Base-by-base conservation (phyloP, 2,113 vertebrate species). In the Cercocebus atys region DNA sequence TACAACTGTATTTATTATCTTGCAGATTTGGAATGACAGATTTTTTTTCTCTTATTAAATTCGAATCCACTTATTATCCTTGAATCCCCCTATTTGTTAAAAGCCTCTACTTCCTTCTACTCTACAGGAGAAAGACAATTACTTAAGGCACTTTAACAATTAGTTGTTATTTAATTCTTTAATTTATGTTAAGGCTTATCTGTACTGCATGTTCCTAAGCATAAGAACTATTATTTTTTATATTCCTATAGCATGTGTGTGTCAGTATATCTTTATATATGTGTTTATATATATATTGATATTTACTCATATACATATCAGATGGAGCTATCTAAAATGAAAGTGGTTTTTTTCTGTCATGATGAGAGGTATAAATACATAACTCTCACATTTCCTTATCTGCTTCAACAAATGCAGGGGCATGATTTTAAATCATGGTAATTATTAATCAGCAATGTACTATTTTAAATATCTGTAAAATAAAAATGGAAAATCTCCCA, bases 381-480 rank as follows among this genome's bases (percentile, higher is more conserved):
- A 23, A 7, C 1, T 68, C 35, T 20, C 32, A 80, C 6, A 72
- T 95, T 94, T 93, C 59, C n/a, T 87, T 79, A 97, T 64, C 38
- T 87, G 55, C 32, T 73, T 87, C 52, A 91, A 68, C 4, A 92
- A 43, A 80, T 45, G 40, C 18, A 40, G 40, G 25, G 30, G 9
- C 17, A 78, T 25, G 47, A 89, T 93, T 55, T 73, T 75, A 75
- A 82, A 96, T 3, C 17, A 90, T 13, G 14, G 6, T 55, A 85
- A 80, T 4, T 80, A 85, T 52, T 93, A 85, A 84, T 78, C 30
- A 95, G 35, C 30, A 81, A 93, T 90, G 2, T 30, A 64, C 52
- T 86, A 73, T 75, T 90, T 96, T 84, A 90, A 50, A 45, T 78
- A 89, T 57, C 68, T 86, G 14, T 68, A 95, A 80, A 92, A 57